Percentiles rank a stretch among this genome's conserved stretches.
phyloP scores from a whole-genome alignment of 2,888 invertebrate species.

The Dryococelus australis region DNA sequence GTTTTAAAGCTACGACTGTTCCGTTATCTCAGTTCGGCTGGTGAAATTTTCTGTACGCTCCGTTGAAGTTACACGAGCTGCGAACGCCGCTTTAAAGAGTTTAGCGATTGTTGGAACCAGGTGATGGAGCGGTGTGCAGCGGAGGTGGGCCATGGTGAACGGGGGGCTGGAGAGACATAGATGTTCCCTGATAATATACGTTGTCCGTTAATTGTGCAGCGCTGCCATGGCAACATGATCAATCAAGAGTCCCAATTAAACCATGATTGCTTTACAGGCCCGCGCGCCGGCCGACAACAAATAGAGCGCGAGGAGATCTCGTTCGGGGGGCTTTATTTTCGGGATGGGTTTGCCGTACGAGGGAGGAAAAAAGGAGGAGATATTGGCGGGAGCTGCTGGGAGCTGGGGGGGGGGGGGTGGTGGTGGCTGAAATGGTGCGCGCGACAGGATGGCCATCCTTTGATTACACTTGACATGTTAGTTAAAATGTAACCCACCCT shows the following conservation, averaged over 20 bases:
- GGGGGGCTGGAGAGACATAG: neutral
- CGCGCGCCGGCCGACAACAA: neutral
- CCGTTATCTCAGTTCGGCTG: no score
- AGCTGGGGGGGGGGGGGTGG: neutral
- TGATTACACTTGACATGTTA: constrained; percentile 27
- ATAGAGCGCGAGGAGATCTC: constrained; percentile 16
- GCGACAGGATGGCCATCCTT: constrained; percentile 1
- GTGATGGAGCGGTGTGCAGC: neutral
- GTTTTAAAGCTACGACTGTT: no score
- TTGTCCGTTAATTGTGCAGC: constrained; percentile 1
- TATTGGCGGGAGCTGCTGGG: no score
- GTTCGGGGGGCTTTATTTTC: neutral
- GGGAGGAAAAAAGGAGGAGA: neutral
- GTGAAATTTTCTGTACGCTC: no score
- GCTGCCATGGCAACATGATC: constrained; percentile 26
- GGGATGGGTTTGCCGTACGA: neutral
- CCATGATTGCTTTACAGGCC: constrained; percentile 23
- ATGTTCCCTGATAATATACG: constrained; percentile 9
- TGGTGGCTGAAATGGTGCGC: neutral
- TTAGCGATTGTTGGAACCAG: neutral
- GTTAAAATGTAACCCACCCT: neutral
- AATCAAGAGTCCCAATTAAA: constrained; percentile 29
- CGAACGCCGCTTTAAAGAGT: neutral
- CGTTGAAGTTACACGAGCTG: no score
- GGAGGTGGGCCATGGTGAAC: neutral